Conservation (phyloP, 2,797 vertebrate species). For the Tenualosa ilisha region DNA sequence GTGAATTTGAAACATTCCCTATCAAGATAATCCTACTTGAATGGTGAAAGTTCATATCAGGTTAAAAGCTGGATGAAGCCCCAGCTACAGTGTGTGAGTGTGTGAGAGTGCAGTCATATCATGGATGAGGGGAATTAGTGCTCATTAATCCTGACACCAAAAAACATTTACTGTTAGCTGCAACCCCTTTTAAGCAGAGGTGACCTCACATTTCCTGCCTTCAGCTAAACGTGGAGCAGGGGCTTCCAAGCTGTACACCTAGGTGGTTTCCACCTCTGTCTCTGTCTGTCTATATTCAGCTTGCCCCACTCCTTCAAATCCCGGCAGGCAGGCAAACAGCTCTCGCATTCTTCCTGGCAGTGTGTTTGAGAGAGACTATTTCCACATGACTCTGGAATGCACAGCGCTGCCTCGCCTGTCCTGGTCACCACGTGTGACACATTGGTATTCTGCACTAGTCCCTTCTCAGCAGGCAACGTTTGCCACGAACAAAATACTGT, state of each 20-base stretch:
- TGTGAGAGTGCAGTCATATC: background rate
- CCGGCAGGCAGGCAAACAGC: background rate
- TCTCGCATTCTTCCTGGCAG: background rate
- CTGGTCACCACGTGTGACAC: background rate
- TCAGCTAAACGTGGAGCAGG: background rate
- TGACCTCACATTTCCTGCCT: background rate
- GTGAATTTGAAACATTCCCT: background rate
- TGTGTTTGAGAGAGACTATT: constrained; percentile 7
- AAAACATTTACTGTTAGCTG: background rate
- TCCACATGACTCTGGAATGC: constrained; percentile 4
- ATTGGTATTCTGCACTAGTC: background rate
- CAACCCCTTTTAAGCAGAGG: background rate
- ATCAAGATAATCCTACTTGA: background rate
- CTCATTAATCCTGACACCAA: background rate
- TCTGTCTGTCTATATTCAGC: background rate
- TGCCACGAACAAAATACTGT: background rate
- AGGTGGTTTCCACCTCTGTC: background rate
- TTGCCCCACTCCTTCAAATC: background rate
- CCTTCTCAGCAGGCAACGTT: background rate
- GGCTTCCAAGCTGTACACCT: background rate
- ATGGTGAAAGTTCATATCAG: too few species aligned
- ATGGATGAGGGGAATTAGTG: background rate
- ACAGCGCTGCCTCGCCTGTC: background rate
- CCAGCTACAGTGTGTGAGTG: background rate
- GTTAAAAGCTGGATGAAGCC: background rate